Percentiles rank a stretch among this genome's conserved stretches.
Conservation (phyloP, 2,113 vertebrate genomes). For the Apteryx mantelli region DNA sequence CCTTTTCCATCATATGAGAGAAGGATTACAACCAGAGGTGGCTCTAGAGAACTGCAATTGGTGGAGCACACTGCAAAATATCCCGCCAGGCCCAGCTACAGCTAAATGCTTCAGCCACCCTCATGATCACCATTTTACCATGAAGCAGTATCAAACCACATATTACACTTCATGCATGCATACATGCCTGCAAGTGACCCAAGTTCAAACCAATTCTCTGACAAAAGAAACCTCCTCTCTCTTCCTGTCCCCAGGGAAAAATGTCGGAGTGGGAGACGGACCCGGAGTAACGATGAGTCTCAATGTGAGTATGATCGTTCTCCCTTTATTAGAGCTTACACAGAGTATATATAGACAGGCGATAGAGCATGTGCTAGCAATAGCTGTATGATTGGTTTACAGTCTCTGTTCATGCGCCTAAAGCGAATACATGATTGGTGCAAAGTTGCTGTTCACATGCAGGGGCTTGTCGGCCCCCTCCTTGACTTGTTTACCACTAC, state of each 20-base stretch:
- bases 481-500: too few relatives aligned
- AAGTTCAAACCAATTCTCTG: neutral
- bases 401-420: too few relatives aligned
- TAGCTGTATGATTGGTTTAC: too few relatives aligned
- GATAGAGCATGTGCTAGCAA: too few relatives aligned
- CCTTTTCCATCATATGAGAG: neutral
- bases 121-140: neutral
- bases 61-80: neutral
- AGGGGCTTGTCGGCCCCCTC: too few relatives aligned
- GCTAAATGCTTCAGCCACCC: neutral
- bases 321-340: too few relatives aligned
- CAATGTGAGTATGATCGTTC: too few relatives aligned
- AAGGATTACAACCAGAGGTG: neutral
- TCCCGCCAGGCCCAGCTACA: neutral
- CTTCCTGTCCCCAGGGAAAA: neutral
- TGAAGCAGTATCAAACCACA: neutral
- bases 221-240: neutral
- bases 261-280: too few relatives aligned
- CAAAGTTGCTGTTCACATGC: too few relatives aligned
- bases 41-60: neutral
- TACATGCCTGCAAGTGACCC: fast-evolving
- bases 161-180: neutral
- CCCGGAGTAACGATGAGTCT: too few relatives aligned
- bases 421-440: too few relatives aligned
- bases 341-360: too few relatives aligned